phyloP scores from a whole-genome alignment of 2,797 vertebrate species.

The Megalops cyprinoides region DNA sequence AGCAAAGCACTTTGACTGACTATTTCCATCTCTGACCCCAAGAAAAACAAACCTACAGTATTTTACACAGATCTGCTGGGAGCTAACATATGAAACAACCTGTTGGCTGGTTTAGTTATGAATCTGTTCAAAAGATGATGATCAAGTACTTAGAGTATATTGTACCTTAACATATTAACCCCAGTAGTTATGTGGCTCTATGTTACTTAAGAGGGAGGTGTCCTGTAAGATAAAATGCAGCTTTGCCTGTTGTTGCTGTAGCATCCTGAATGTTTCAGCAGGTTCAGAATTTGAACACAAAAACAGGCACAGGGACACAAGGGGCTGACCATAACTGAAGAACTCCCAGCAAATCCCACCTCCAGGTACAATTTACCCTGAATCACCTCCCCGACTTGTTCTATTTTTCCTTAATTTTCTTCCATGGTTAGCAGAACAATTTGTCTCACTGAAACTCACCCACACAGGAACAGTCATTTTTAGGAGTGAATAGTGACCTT shows the following conservation, averaged over 20 bases:
- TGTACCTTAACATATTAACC: neutral
- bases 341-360: neutral
- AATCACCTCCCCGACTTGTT: neutral
- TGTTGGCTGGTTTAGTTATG: neutral
- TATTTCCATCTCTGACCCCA: neutral
- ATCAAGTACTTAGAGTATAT: neutral
- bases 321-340: neutral
- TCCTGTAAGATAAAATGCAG: neutral
- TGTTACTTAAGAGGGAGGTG: neutral
- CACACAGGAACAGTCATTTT: slow-evolving; percentile 8
- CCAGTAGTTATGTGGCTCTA: too few relatives aligned
- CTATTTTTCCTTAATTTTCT: neutral
- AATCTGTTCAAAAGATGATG: neutral
- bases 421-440: neutral
- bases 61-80: neutral
- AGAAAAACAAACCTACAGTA: neutral
- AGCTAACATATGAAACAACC: neutral
- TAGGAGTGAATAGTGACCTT: slow-evolving; percentile 7
- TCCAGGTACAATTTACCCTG: neutral
- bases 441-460: neutral
- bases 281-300: too few relatives aligned
- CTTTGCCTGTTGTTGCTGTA: too few relatives aligned
- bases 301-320: neutral
- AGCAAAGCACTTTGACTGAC: neutral
- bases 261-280: too few relatives aligned